phyloP scores from a whole-genome alignment of 2,797 vertebrate species.

The Poecilia gillii region DNA sequence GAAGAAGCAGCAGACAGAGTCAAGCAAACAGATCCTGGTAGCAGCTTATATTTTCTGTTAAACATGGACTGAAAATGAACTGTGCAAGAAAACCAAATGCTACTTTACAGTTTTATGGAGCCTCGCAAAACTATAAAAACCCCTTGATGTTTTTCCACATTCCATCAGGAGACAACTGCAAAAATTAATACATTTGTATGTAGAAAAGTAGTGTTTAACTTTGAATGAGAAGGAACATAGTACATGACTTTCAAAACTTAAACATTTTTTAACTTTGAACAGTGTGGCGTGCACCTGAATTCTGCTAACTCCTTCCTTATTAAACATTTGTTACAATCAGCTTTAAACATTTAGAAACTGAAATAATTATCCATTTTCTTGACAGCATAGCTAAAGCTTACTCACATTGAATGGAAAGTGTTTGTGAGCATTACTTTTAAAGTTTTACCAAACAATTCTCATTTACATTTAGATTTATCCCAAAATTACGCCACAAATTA shows the following conservation, averaged over 20 bases:
- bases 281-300: not conserved
- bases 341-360: not conserved
- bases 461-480: not conserved
- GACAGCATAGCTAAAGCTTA: no score
- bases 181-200: not conserved
- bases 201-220: not conserved
- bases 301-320: not conserved
- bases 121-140: not conserved
- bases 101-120: not conserved
- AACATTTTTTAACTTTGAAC: not conserved
- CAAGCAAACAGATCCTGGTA: slow-evolving; percentile 15
- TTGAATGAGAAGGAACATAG: not conserved
- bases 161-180: not conserved
- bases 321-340: not conserved
- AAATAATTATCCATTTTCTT: not conserved
- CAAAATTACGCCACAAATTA: not conserved
- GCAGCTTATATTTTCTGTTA: not conserved
- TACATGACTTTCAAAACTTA: not conserved
- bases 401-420: not conserved
- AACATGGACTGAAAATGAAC: slow-evolving; percentile 27
- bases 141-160: not conserved
- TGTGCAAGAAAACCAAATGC: slow-evolving; percentile 18
- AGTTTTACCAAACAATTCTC: not conserved
- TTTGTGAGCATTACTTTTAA: not conserved
- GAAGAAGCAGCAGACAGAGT: slow-evolving; percentile 25